Conservation (phyloP, 1,140 invertebrate species). For the Lucilia sericata region DNA sequence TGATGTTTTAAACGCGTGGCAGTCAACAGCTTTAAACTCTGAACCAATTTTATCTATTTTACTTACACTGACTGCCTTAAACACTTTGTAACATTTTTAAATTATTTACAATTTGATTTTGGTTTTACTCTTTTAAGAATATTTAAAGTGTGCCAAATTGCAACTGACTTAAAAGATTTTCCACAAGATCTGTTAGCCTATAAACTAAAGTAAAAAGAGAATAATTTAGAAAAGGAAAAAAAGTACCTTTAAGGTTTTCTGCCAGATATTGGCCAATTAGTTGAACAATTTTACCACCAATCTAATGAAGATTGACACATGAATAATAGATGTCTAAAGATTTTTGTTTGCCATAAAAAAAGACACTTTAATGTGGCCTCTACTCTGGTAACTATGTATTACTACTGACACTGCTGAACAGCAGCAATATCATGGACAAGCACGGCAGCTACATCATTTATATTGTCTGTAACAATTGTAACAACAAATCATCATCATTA, state of each 20-base stretch:
- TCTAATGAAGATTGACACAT: conserved; percentile 41
- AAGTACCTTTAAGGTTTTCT: conserved; percentile 38
- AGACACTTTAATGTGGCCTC: not conserved
- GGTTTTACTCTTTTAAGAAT: not conserved
- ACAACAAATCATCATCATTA: conserved; percentile 4
- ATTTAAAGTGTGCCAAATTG: not conserved
- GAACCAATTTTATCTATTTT: not conserved
- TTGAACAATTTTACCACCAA: conserved; percentile 40
- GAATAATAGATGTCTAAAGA: conserved; percentile 27
- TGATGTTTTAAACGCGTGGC: not conserved
- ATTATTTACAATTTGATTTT: not conserved
- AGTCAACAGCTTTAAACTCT: not conserved
- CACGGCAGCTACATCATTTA: not conserved
- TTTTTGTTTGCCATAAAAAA: not conserved
- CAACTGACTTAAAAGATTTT: not conserved
- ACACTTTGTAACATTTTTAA: not conserved
- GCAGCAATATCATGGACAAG: not conserved
- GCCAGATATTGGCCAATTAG: conserved; percentile 35
- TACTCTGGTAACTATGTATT: not conserved
- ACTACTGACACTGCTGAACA: not conserved
- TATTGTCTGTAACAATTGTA: conserved; percentile 13
- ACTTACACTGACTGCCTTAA: not conserved
- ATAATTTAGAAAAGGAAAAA: not conserved
- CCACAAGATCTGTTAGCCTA: not conserved
- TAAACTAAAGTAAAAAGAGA: too few species aligned